Evolutionary conservation across 2,113 vertebrate genomes (phyloP), one percentile per base, ranked within the genome.

Genomic region (Lipophrys pholis): DNA sequence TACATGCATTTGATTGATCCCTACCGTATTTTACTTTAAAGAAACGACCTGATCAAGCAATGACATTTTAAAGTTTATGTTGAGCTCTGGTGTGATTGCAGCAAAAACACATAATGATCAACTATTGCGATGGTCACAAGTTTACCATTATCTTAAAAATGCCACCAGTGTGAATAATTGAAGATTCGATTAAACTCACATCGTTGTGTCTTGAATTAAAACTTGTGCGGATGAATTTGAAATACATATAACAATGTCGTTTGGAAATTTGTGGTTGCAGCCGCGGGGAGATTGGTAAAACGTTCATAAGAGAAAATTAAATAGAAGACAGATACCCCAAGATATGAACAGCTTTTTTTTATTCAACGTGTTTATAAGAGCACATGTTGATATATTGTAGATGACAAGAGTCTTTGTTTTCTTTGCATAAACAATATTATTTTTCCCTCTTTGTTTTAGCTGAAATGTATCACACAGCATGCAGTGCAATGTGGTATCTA

Each of bases 281-380:
- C 53, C 78, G 61, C 9, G 11, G 83, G 15, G 58, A 69, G 48
- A 69, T 65, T 64, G 78, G 11, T 12, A 5, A 46, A 45, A 45
- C 49, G 71, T 71, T 85, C 21, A 30, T 30, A 4, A 60, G 53
- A 76, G 76, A 86, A 81, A 79, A 71, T 58, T 73, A 38, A 17
- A 58, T 46, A 16, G 14, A 16, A 30, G 21, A 30, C 21, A 30
- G 21, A 30, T 30, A 30, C 21, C 11, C 45, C 12, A 9, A 16
- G 30, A 61, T 36, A 35, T 48, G 45, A 14, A 42, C 30, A 45
- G 50, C 21, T 73, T 80, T 80, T 62, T 51, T 11, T 49, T 30
- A 56, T 74, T 62, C 7, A 14, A 42, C n/a, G 12, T 17, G 12
- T 40, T 40, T 12, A 67, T 55, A 8, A 38, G 8, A 16, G 45